phyloP scores from a whole-genome alignment of 2,113 vertebrate genomes.

The Mixornis gularis region DNA sequence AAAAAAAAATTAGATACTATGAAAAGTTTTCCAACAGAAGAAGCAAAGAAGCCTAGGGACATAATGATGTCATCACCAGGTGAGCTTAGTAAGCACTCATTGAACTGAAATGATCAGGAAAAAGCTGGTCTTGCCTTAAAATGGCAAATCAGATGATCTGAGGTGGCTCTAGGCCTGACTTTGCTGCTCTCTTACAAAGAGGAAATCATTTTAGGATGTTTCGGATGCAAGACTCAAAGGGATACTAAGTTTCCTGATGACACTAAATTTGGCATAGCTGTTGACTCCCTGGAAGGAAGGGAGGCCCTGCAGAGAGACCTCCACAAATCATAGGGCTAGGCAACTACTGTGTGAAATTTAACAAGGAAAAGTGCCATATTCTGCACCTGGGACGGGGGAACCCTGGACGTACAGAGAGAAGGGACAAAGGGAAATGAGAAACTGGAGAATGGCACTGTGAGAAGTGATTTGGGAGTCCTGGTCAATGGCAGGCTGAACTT shows the following conservation, averaged over 20 bases:
- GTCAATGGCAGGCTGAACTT: fast-evolving
- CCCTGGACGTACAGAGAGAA: background rate
- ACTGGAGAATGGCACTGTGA: background rate
- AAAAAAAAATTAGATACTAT: background rate
- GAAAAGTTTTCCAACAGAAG: background rate
- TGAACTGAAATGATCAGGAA: background rate
- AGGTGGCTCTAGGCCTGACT: background rate
- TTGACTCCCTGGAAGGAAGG: background rate
- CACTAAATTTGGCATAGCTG: background rate
- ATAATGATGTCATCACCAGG: fast-evolving
- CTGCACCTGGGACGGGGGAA: background rate
- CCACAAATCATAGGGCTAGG: background rate
- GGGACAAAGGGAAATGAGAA: background rate
- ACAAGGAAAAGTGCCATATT: background rate
- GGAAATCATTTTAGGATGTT: background rate
- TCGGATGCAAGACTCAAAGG: background rate
- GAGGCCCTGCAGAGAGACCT: background rate
- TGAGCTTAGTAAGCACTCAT: background rate
- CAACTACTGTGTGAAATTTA: background rate
- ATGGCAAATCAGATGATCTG: background rate
- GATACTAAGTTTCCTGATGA: background rate
- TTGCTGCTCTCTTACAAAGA: background rate
- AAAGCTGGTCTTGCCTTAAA: background rate
- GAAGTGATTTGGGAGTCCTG: fast-evolving
- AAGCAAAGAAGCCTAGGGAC: background rate